phyloP scores from a whole-genome alignment of 2,797 vertebrate genomes.

The Euphonia xanthogaster region DNA sequence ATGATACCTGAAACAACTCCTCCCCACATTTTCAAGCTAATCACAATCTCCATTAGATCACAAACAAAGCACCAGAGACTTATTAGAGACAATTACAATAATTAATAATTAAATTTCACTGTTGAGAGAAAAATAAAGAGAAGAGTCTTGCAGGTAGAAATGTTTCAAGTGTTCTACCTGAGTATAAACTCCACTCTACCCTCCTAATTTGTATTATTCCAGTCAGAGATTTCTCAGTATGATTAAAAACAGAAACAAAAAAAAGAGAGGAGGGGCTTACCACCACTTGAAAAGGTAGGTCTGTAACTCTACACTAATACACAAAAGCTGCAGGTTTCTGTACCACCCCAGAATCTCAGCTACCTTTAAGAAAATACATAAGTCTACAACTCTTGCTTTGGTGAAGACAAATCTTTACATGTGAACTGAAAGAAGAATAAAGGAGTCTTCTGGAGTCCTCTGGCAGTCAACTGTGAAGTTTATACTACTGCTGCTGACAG shows the following conservation, averaged over 20 bases:
- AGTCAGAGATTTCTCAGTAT: neutral
- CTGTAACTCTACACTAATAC: neutral
- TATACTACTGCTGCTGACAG: neutral
- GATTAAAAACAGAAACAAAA: neutral
- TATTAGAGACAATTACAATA: neutral
- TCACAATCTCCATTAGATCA: neutral
- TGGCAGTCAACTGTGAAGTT: neutral
- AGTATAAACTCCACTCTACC: neutral
- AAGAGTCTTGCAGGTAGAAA: neutral
- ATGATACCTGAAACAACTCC: neutral
- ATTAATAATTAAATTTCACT: neutral
- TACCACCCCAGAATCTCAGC: neutral
- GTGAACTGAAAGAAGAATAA: neutral
- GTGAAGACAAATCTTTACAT: neutral
- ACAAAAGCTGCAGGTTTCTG: neutral
- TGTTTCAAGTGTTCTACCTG: neutral
- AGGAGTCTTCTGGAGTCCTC: neutral
- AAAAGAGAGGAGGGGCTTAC: neutral
- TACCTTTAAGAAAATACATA: neutral
- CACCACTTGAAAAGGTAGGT: neutral
- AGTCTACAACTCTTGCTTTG: neutral
- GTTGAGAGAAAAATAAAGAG: neutral
- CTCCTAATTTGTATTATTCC: neutral
- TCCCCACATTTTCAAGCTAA: neutral
- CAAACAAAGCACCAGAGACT: neutral